Evolutionary conservation across 2,113 vertebrate genomes (phyloP).

Genomic region (Albula goreensis): DNA sequence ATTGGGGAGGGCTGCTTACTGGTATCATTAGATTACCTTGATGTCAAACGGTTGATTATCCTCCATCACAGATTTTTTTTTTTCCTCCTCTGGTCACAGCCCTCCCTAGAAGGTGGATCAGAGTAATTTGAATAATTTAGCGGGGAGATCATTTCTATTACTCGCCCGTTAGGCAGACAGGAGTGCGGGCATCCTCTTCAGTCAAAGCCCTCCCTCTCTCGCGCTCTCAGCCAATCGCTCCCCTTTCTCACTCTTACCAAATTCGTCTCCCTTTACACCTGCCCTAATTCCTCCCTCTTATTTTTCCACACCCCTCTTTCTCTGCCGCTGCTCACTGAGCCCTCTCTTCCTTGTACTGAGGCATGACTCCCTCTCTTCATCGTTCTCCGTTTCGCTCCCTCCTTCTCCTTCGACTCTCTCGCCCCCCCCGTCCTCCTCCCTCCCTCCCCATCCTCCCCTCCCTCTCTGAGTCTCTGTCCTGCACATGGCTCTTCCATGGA

Average conservation of each 20-base stretch:
- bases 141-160: slow-evolving; percentile 35
- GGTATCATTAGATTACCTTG: slow-evolving; percentile 25
- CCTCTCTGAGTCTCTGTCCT: neutral
- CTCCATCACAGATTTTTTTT: slow-evolving; percentile 11
- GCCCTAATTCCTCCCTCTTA: neutral
- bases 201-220: neutral
- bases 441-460: neutral
- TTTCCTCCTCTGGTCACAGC: neutral
- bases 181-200: neutral
- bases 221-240: neutral
- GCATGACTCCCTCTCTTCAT: neutral
- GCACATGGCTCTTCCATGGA: slow-evolving; percentile 12
- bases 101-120: slow-evolving; percentile 7
- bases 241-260: neutral
- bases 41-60: slow-evolving; percentile 32
- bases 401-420: neutral
- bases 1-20: neutral
- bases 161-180: slow-evolving; percentile 29
- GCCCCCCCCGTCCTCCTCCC: neutral
- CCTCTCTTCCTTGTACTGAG: neutral
- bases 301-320: neutral
- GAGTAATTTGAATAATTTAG: slow-evolving; percentile 36
- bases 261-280: neutral
- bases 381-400: neutral
- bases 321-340: neutral